Base-by-base conservation (phyloP, 2,797 vertebrate genomes). In the Babyrousa celebensis region DNA sequence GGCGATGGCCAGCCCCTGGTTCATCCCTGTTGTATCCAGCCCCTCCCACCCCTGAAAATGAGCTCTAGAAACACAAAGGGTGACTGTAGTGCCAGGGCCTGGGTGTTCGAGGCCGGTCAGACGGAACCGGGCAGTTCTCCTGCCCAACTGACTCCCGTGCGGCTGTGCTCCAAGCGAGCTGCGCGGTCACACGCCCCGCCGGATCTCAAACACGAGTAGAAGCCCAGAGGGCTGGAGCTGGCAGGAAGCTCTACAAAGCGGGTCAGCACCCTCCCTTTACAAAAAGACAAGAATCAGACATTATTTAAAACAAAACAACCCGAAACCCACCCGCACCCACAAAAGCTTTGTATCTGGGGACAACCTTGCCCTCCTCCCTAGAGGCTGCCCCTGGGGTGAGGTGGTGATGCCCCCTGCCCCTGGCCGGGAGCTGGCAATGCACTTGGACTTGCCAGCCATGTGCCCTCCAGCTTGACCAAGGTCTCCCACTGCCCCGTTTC, bases 401-500 rank as follows among this genome's bases (percentile, higher is more conserved):
- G 63, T 14, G 16, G 32, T 15, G 36, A 71, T 25, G 62, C 56
- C 48, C 43, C 43, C 36, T 36, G 36, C 36, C 36, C 43, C 43
- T 1, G 43, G 43, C 43, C 43, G 5, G 43, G 43, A 48, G 43
- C 84, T 11, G 32, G 27, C 7, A 89, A 1, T 14, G 23, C 68
- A 60, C 18, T 17, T 0, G 84, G 48, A 36, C 20, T 58, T 71
- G 17, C 60, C 20, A 52, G 71, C 78, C 91, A 88, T 27, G 14
- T 70, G 32, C 58, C 56, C 62, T 92, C 40, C 27, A 63, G 20
- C 36, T 65, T 77, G n/a, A 89, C 29, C 74, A 82, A 17, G 6
- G 4, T 65, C n/a, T 93, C 75, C 32, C 18, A 87, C 48, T 71
- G 32, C 56, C 58, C 62, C 71, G 75, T 89, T 95, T 94, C 36